phyloP scores from a whole-genome alignment of 2,113 vertebrate species.

The Heterocephalus glaber region DNA sequence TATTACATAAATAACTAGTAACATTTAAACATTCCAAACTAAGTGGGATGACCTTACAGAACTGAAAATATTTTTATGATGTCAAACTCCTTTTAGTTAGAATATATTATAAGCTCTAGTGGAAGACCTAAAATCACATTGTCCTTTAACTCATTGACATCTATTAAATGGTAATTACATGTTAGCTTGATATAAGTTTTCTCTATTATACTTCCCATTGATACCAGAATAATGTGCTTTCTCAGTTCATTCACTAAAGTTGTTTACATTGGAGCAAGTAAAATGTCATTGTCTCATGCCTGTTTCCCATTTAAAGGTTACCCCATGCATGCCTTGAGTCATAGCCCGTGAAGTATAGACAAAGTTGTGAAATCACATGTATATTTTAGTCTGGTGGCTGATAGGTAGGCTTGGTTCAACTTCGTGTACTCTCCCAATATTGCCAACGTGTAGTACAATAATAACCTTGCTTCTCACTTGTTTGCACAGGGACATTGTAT shows the following conservation, averaged over 20 bases:
- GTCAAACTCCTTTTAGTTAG: neutral
- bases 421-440: neutral
- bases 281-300: conserved; percentile 42
- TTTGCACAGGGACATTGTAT: conserved; percentile 56
- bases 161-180: conserved; percentile 54
- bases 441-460: conserved; percentile 8
- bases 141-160: conserved; percentile 22
- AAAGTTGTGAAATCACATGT: conserved; percentile 40
- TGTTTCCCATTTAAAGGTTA: conserved; percentile 60
- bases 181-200: neutral
- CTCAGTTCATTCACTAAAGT: conserved; percentile 16
- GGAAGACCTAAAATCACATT: conserved; percentile 42
- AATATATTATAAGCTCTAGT: conserved; percentile 21
- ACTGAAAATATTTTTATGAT: neutral
- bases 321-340: neutral
- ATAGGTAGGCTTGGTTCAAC: conserved; percentile 12
- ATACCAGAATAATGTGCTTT: conserved; percentile 23
- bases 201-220: neutral
- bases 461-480: conserved; percentile 60
- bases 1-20: neutral
- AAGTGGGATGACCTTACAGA: neutral
- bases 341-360: neutral
- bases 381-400: neutral
- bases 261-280: conserved; percentile 49
- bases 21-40: neutral